Conservation (phyloP, 2,113 vertebrate genomes). For the Phalacrocorax brasilianus region DNA sequence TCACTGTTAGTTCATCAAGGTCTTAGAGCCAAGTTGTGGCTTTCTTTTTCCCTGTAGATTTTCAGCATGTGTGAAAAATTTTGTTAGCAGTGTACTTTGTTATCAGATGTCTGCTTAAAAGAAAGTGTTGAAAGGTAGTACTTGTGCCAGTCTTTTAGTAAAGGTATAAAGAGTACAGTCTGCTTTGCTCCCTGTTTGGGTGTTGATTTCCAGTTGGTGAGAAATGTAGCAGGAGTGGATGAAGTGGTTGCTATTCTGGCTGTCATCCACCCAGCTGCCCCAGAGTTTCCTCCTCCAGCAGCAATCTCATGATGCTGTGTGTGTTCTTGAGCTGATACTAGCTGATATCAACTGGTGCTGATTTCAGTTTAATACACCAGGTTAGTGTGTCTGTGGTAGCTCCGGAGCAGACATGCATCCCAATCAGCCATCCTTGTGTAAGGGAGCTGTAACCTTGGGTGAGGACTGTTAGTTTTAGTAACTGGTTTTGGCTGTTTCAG, state of each 20-base stretch:
- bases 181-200: neutral
- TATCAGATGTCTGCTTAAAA: neutral
- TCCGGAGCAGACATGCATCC: rapidly evolving
- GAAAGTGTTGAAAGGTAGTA: neutral
- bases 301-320: neutral
- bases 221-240: neutral
- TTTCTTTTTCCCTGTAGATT: neutral
- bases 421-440: neutral
- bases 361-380: neutral
- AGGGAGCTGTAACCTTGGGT: neutral
- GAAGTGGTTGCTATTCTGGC: neutral
- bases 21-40: neutral
- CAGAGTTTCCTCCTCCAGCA: neutral
- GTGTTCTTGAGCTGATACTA: neutral
- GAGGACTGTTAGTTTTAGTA: neutral
- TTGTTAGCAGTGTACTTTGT: neutral
- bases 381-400: neutral
- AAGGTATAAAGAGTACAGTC: neutral
- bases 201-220: neutral
- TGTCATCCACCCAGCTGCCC: neutral
- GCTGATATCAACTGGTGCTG: neutral
- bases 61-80: neutral
- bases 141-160: neutral
- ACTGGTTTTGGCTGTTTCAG: neutral
- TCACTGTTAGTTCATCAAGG: neutral